Percentiles rank a stretch among this genome's conserved stretches.
phyloP scores from a whole-genome alignment of 1,140 invertebrate species.

The Adelges cooleyi region DNA sequence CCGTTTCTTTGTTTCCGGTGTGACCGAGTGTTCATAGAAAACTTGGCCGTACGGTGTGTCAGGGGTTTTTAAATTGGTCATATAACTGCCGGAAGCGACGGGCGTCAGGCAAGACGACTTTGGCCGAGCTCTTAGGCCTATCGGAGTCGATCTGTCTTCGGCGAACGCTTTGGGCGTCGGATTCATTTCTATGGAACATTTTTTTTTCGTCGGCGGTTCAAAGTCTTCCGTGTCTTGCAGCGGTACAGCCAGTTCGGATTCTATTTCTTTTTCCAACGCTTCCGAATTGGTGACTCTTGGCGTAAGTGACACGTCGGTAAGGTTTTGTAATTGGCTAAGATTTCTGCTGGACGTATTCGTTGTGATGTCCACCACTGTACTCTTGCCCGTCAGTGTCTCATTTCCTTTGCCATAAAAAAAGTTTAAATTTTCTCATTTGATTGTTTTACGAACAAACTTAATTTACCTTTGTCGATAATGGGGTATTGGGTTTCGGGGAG shows the following conservation, averaged over 20 bases:
- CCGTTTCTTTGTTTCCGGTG: conserved; percentile 42
- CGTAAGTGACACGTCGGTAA: background rate
- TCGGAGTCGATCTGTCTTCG: background rate
- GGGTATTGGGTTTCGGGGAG: conserved; percentile 27
- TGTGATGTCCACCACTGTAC: background rate
- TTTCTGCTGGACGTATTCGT: background rate
- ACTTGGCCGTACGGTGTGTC: conserved; percentile 44
- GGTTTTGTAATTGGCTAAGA: background rate
- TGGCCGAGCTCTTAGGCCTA: background rate
- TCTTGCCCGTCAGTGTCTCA: background rate
- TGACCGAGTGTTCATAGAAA: conserved; percentile 39
- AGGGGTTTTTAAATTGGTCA: conserved; percentile 39
- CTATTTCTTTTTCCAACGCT: background rate
- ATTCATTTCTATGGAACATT: conserved; percentile 11
- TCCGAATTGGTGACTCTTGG: background rate
- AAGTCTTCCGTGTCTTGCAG: conserved; percentile 16
- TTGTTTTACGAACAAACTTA: background rate
- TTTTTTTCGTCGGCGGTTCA: conserved; percentile 16
- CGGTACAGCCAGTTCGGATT: conserved; percentile 16
- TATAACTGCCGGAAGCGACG: conserved; percentile 6
- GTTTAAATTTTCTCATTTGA: background rate
- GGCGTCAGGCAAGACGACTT: conserved; percentile 5
- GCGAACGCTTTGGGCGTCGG: background rate
- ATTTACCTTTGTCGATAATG: background rate
- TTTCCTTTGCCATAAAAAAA: background rate